phyloP scores from a whole-genome alignment of 2,888 invertebrate genomes.

The Galerucella pusilla region DNA sequence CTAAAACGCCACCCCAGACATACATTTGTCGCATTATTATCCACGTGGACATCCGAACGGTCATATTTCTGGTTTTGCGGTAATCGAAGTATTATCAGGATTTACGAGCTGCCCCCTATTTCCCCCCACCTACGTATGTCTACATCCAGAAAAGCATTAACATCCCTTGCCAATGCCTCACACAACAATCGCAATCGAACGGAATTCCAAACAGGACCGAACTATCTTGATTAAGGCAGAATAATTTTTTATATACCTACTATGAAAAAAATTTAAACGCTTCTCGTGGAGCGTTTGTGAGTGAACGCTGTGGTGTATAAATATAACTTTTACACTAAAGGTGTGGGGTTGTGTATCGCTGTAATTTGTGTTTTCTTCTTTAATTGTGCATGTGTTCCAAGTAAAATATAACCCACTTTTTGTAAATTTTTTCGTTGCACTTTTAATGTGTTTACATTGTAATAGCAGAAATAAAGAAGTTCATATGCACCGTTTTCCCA shows the following conservation, averaged over 20 bases:
- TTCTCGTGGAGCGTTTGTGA: too few relatives aligned
- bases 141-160: constrained; percentile 17
- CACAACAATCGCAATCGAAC: constrained; percentile 32
- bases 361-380: too few relatives aligned
- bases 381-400: too few relatives aligned
- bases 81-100: constrained; percentile 40
- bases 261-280: too few relatives aligned
- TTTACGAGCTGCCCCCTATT: constrained; percentile 38
- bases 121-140: constrained; percentile 16
- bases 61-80: constrained; percentile 41
- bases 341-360: too few relatives aligned
- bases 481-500: too few relatives aligned
- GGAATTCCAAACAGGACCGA: constrained; percentile 11
- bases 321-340: too few relatives aligned
- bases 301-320: too few relatives aligned
- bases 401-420: too few relatives aligned
- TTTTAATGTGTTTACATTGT: too few relatives aligned
- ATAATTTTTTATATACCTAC: background rate
- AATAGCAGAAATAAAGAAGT: too few relatives aligned
- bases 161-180: constrained; percentile 35
- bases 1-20: constrained; percentile 27
- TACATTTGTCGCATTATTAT: constrained; percentile 33
- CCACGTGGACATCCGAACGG: constrained; percentile 31
- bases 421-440: too few relatives aligned
- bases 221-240: background rate